Evolutionary conservation across 2,113 vertebrate species (phyloP).

Genomic region (Meriones unguiculatus): DNA sequence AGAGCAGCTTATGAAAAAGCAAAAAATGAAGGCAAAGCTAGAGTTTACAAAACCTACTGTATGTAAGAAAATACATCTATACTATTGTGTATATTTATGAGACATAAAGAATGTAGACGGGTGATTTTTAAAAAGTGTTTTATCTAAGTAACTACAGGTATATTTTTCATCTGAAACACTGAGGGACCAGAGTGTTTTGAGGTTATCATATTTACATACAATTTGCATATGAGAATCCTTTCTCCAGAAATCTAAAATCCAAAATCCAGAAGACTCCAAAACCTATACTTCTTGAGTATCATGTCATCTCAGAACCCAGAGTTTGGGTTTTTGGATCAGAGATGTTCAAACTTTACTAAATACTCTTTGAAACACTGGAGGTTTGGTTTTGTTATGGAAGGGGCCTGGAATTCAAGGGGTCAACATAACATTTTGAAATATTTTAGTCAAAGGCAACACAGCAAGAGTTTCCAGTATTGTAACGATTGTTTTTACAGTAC

Average conservation of each 20-base stretch:
- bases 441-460: not conserved
- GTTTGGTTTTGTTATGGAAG: not conserved
- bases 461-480: not conserved
- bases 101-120: not conserved
- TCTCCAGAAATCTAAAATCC: not conserved
- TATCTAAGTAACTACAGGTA: not conserved
- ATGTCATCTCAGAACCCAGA: not conserved
- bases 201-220: not conserved
- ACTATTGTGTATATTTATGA: not conserved
- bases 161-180: not conserved
- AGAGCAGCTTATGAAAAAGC: conserved; percentile 19
- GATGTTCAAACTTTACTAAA: not conserved
- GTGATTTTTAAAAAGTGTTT: not conserved
- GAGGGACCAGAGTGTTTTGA: not conserved
- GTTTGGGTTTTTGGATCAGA: not conserved
- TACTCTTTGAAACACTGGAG: not conserved
- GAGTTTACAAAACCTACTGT: not conserved
- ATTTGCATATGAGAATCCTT: not conserved
- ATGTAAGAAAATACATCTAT: not conserved
- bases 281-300: not conserved
- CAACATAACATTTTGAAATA: not conserved
- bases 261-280: not conserved
- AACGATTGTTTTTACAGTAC: not conserved
- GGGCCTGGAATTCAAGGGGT: not conserved
- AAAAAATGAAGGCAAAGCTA: conserved; percentile 48